phyloP scores from a whole-genome alignment of 2,113 vertebrate genomes.

The Turdus rufiventris region DNA sequence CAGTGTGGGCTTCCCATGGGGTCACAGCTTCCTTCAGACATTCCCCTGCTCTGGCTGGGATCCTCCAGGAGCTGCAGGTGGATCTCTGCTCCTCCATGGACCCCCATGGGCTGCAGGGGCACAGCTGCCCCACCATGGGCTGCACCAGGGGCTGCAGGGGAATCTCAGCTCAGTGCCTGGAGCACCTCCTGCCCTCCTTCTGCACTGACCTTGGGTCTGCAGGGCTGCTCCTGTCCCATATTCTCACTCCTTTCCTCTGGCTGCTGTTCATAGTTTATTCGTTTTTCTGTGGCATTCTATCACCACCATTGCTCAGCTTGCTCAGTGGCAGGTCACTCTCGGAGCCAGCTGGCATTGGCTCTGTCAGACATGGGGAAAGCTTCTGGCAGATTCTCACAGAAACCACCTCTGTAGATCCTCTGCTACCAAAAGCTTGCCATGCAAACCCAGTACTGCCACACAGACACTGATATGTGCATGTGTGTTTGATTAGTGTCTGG shows the following conservation, averaged over 20 bases:
- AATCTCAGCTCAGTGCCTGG: rapidly evolving
- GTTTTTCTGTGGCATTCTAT: neutral
- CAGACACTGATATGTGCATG: neutral
- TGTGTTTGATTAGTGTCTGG: neutral
- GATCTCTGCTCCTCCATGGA: rapidly evolving
- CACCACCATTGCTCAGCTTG: neutral
- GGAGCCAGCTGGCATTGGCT: neutral
- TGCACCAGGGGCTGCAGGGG: neutral
- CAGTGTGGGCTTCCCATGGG: too few relatives aligned
- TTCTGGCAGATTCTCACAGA: neutral
- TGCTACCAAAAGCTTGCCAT: neutral
- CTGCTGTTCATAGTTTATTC: neutral
- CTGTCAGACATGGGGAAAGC: neutral
- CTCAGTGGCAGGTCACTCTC: neutral
- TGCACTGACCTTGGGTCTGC: neutral
- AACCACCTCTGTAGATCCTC: neutral
- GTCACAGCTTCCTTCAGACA: neutral
- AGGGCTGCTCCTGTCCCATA: neutral
- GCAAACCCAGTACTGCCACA: neutral
- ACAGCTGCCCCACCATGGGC: too few relatives aligned
- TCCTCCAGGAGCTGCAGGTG: neutral
- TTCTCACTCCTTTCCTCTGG: neutral
- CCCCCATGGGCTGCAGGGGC: neutral
- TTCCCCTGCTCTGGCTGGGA: neutral
- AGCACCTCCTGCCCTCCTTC: neutral